Conservation (phyloP, 2,888 invertebrate species). For the Acrobasis suavella region DNA sequence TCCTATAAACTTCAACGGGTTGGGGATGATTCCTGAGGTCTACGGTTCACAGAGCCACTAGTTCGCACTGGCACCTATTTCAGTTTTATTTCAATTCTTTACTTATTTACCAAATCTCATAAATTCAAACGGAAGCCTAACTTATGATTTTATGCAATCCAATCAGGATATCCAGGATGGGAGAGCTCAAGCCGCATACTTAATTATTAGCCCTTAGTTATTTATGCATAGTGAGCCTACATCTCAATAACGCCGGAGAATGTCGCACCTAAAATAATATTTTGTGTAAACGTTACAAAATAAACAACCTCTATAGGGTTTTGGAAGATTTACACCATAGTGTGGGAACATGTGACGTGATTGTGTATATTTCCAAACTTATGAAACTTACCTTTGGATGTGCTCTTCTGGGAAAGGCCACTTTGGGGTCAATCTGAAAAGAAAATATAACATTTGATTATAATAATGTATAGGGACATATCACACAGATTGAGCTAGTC, state of each 20-base stretch:
- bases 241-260: conserved; percentile 78
- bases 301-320: conserved; percentile 59
- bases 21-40: too few species aligned
- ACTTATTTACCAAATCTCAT: neutral
- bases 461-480: neutral
- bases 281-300: conserved; percentile 79
- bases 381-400: conserved; percentile 95
- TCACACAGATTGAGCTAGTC: too few species aligned
- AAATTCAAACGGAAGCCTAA: neutral
- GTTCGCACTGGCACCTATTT: too few species aligned
- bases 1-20: too few species aligned
- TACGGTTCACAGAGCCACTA: too few species aligned
- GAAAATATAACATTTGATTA: conserved; percentile 61
- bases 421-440: conserved; percentile 99
- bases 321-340: neutral
- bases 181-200: conserved; percentile 75
- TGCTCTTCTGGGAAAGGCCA: conserved; percentile 99
- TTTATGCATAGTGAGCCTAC: conserved; percentile 79
- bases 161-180: conserved; percentile 68
- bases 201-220: conserved; percentile 78
- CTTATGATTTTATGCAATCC: conserved; percentile 60
- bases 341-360: neutral
- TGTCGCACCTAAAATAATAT: conserved; percentile 81
- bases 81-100: too few species aligned
- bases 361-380: too few species aligned